A percentile compares a stretch with the other conserved stretches of the same genome.
Evolutionary conservation across 2,797 vertebrate species (phyloP).

Genomic region (Thamnophis elegans): DNA sequence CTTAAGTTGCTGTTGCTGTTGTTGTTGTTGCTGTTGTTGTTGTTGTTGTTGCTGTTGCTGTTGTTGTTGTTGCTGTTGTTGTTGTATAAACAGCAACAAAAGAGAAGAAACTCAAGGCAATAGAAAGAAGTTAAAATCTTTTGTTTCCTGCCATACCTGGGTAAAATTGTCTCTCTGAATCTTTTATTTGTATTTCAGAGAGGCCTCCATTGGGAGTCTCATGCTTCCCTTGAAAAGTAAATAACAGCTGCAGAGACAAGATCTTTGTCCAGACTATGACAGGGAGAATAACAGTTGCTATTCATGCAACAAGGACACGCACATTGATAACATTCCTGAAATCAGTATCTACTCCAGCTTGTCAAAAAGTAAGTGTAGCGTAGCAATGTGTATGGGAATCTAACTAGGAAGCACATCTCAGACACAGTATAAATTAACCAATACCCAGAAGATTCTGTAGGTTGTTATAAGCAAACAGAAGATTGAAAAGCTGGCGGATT

Average conservation of each 20-base stretch:
- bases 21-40: too few relatives aligned
- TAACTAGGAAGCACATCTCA: neutral
- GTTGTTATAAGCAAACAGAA: neutral
- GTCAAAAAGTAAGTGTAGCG: neutral
- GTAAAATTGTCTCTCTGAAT: neutral
- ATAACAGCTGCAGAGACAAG: neutral
- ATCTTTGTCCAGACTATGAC: neutral
- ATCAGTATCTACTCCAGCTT: neutral
- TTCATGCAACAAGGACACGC: neutral
- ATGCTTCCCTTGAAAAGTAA: neutral
- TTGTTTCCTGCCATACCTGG: neutral
- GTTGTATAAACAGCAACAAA: neutral
- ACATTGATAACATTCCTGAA: neutral
- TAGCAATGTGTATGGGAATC: neutral
- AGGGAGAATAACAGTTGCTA: neutral
- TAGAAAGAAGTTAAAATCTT: neutral
- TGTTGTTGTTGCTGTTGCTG: too few relatives aligned
- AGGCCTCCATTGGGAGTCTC: neutral
- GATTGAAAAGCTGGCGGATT: neutral
- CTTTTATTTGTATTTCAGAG: neutral
- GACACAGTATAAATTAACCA: neutral
- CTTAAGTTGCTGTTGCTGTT: too few relatives aligned
- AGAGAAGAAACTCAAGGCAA: neutral
- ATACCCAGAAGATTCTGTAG: neutral
- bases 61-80: neutral